Evolutionary conservation across 1,140 invertebrate species (phyloP), one percentile per base, ranked within the genome.

Genomic region (Scaptodrosophila lebanonensis): DNA sequence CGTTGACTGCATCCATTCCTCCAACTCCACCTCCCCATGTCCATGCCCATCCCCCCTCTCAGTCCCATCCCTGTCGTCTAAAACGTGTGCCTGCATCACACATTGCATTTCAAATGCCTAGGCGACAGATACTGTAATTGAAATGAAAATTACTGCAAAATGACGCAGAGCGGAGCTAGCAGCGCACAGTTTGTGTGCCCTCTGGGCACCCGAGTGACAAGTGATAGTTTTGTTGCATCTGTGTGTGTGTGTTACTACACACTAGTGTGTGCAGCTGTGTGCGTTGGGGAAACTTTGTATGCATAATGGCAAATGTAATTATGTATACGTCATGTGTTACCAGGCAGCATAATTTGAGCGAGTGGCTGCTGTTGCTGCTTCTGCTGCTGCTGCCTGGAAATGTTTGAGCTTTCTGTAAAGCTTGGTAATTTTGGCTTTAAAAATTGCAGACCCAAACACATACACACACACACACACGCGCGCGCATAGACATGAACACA

Each of bases 71-170:
- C n/a, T n/a, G n/a, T n/a, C n/a, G n/a, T n/a, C n/a, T n/a, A n/a
- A n/a, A n/a, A n/a, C n/a, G n/a, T n/a, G n/a, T n/a, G n/a, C n/a
- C n/a, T n/a, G n/a, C n/a, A n/a, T n/a, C n/a, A n/a, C n/a, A n/a
- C n/a, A n/a, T n/a, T n/a, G 22, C 22, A 25, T 61, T 56, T 53
- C 44, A 65, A 66, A 68, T 59, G 56, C 32, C 52, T 40, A 40
- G 52, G 45, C 64, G 65, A 54, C 56, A 69, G 59, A 69, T 59
- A 60, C 64, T 66, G 39, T 73, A 77, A 79, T 79, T 77, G 75
- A 68, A 73, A 79, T 68, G 73, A 57, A 68, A 77, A 79, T 82
- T 66, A 56, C 52, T 66, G 66, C 71, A 60, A n/a, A 60, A 29
- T 42, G 52, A n/a, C 43, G 33, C 39, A 45, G 22, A 25, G 22